Evolutionary conservation across 2,797 vertebrate species (phyloP).

Genomic region (Clarias laeviceps): DNA sequence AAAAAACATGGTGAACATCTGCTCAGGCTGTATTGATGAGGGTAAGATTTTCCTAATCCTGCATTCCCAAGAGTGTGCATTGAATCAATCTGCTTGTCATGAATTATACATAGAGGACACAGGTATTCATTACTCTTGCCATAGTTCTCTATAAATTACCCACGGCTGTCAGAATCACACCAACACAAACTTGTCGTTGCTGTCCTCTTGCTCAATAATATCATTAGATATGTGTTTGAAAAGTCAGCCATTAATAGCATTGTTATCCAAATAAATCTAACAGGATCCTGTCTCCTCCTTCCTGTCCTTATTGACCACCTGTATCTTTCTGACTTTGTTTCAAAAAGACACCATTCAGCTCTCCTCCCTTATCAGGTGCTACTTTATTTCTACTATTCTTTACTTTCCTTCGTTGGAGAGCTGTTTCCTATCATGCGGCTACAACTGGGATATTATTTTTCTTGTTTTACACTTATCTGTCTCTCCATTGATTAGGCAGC

Average conservation of each 20-base stretch:
- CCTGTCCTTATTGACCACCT: slow-evolving; percentile 46
- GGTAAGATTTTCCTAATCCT: slow-evolving; percentile 43
- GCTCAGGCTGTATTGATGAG: neutral
- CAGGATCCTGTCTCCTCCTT: slow-evolving; percentile 11
- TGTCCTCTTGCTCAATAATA: slow-evolving; percentile 20
- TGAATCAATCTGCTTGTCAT: slow-evolving; percentile 50
- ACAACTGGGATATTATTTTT: neutral
- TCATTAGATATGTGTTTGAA: neutral
- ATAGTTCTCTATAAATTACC: slow-evolving; percentile 31
- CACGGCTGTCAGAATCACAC: slow-evolving; percentile 17
- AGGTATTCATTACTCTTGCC: slow-evolving; percentile 57
- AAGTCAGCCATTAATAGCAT: neutral
- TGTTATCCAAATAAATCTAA: slow-evolving; percentile 5
- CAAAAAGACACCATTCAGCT: neutral
- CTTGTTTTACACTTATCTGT: neutral
- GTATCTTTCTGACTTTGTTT: slow-evolving; percentile 20
- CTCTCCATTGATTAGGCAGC: neutral
- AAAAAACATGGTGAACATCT: neutral
- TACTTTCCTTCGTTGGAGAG: slow-evolving; percentile 18
- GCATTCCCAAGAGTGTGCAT: slow-evolving; percentile 20
- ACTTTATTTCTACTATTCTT: slow-evolving; percentile 34
- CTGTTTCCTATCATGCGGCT: slow-evolving; percentile 35
- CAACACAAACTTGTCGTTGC: slow-evolving; percentile 18
- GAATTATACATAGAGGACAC: slow-evolving; percentile 52
- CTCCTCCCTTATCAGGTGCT: slow-evolving; percentile 40